phyloP scores from a whole-genome alignment of 2,797 vertebrate genomes.

The Thunnus albacares region DNA sequence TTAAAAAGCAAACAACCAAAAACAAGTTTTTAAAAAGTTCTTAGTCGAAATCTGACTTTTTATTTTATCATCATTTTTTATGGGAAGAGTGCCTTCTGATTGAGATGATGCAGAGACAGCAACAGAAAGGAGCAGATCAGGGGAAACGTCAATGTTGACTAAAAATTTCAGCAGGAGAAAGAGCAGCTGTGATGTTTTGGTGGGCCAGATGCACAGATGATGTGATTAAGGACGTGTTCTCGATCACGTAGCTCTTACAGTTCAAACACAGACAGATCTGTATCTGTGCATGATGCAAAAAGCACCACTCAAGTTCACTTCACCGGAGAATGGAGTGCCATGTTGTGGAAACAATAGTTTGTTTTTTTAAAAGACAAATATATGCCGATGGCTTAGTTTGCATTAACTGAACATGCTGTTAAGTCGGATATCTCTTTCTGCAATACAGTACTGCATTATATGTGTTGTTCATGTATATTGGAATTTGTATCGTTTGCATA shows the following conservation, averaged over 20 bases:
- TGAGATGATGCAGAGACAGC: slow-evolving; percentile 9
- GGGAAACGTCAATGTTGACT: slow-evolving; percentile 12
- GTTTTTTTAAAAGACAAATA: slow-evolving; percentile 1
- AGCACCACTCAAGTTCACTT: slow-evolving; percentile 13
- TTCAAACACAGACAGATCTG: slow-evolving; percentile 49
- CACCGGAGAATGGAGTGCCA: neutral
- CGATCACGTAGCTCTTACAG: slow-evolving; percentile 64
- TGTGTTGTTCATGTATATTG: neutral
- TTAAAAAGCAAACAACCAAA: too few species aligned
- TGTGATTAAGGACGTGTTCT: slow-evolving; percentile 72
- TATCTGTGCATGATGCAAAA: slow-evolving; percentile 37
- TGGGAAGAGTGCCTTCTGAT: too few species aligned
- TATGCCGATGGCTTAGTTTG: neutral
- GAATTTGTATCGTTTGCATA: too few species aligned
- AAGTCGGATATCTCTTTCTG: neutral
- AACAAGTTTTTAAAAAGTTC: too few species aligned
- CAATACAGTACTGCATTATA: neutral
- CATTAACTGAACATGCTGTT: neutral
- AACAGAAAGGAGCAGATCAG: slow-evolving; percentile 24
- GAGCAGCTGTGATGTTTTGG: slow-evolving; percentile 65
- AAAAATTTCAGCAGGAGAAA: slow-evolving; percentile 49
- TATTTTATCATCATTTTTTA: too few species aligned
- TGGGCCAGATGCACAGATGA: slow-evolving; percentile 72
- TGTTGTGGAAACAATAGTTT: slow-evolving; percentile 46
- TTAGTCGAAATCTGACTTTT: too few species aligned